Evolutionary conservation across 1,140 invertebrate genomes (phyloP).

Genomic region (Gonioctena quinquepunctata): DNA sequence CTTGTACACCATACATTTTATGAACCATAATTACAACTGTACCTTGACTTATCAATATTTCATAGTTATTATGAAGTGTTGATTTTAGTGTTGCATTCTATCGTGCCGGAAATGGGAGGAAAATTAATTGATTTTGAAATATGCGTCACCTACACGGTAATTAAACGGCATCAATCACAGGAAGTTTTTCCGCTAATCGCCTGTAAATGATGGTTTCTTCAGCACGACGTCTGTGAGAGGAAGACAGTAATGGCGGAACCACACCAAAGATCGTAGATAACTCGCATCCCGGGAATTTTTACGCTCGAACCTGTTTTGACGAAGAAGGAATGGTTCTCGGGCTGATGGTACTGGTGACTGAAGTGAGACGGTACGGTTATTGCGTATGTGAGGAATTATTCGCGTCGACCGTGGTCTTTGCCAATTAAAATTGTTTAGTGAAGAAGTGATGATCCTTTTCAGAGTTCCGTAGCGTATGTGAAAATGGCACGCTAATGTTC

Average conservation of each 20-base stretch:
- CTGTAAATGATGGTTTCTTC: not conserved
- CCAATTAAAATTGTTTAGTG: too few species aligned
- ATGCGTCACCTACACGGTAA: not conserved
- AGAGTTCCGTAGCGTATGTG: too few species aligned
- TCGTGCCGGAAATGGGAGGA: not conserved
- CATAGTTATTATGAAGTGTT: not conserved
- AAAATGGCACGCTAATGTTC: too few species aligned
- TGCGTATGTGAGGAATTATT: too few species aligned
- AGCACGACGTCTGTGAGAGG: not conserved
- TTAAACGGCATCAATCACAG: not conserved
- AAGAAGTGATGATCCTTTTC: too few species aligned
- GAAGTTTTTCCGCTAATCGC: not conserved
- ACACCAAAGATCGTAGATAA: slow-evolving; percentile 2
- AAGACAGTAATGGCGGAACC: slow-evolving; percentile 4
- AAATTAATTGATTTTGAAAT: not conserved
- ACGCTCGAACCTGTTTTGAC: slow-evolving; percentile 3
- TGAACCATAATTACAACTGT: not conserved
- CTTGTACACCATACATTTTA: not conserved
- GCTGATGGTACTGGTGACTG: not conserved
- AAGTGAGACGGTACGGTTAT: not conserved
- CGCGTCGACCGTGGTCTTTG: too few species aligned
- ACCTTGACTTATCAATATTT: not conserved
- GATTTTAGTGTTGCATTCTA: not conserved
- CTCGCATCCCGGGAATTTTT: slow-evolving; percentile 2
- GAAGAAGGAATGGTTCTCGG: not conserved